These are phyloP conservation scores for Acromyrmex heyeri DNA, from an alignment of 1,140 invertebrate species.

Conservation along the genomic window DNA sequence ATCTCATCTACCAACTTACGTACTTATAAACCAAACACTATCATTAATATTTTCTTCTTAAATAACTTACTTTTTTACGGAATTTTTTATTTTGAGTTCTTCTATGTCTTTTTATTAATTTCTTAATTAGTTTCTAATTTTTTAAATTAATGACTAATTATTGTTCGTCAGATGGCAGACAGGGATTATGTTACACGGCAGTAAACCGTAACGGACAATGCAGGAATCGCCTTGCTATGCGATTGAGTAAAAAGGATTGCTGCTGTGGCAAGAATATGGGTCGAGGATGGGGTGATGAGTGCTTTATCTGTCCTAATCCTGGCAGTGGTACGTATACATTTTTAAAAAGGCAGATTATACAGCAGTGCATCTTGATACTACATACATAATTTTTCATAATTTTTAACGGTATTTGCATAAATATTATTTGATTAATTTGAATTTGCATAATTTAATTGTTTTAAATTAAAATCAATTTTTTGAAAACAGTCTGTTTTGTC, in stretches of 20 bases:
- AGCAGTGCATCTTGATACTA: neutral
- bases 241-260: slow-evolving; percentile 94
- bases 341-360: neutral
- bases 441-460: neutral
- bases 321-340: slow-evolving; percentile 88
- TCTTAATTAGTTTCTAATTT: neutral
- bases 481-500: neutral
- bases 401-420: neutral
- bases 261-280: slow-evolving; percentile 96
- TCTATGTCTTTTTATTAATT: neutral
- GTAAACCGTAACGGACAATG: slow-evolving; percentile 90
- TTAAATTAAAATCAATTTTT: neutral
- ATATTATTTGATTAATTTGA: neutral
- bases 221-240: slow-evolving; percentile 89
- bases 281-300: slow-evolving; percentile 94
- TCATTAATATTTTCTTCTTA: neutral
- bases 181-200: slow-evolving; percentile 93
- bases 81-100: neutral
- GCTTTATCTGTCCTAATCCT: slow-evolving; percentile 91
- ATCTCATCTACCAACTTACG: too few relatives aligned
- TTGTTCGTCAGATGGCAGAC: slow-evolving; percentile 89
- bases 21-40: neutral
- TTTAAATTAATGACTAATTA: slow-evolving; percentile 39
- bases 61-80: neutral
- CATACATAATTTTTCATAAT: neutral